phyloP scores from a whole-genome alignment of 2,797 vertebrate species.

The Ispidina picta region DNA sequence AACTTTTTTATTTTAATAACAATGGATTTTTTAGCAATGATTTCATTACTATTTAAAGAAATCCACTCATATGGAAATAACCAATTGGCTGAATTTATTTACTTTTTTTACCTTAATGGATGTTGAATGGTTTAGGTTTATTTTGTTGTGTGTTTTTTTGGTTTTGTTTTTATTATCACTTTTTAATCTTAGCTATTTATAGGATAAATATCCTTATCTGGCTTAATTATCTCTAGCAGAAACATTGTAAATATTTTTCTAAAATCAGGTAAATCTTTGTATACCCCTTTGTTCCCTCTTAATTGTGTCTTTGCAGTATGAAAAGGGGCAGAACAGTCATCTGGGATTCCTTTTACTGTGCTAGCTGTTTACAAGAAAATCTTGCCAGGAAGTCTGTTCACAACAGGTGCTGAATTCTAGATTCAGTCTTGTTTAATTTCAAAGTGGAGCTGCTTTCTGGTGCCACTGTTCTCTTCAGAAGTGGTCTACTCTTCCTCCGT shows the following conservation, averaged over 20 bases:
- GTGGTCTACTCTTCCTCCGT: background rate
- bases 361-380: background rate
- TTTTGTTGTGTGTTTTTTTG: background rate
- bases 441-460: background rate
- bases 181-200: background rate
- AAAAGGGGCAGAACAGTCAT: background rate
- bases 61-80: constrained; percentile 76
- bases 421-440: background rate
- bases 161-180: background rate
- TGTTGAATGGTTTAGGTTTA: constrained; percentile 14
- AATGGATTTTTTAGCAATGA: constrained; percentile 83
- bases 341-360: constrained; percentile 4
- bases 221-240: constrained; percentile 30
- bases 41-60: constrained; percentile 85
- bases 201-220: constrained; percentile 1
- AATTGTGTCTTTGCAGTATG: background rate
- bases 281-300: background rate
- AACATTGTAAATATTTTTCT: constrained; percentile 40
- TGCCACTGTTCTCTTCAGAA: background rate
- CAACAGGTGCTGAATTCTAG: constrained; percentile 32
- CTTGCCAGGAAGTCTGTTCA: constrained; percentile 7
- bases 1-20: constrained; percentile 82
- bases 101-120: constrained; percentile 68
- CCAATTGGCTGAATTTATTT: constrained; percentile 76
- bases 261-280: constrained; percentile 20